Base-by-base conservation (phyloP, 2,888 invertebrate genomes). In the Melieria omissa region DNA sequence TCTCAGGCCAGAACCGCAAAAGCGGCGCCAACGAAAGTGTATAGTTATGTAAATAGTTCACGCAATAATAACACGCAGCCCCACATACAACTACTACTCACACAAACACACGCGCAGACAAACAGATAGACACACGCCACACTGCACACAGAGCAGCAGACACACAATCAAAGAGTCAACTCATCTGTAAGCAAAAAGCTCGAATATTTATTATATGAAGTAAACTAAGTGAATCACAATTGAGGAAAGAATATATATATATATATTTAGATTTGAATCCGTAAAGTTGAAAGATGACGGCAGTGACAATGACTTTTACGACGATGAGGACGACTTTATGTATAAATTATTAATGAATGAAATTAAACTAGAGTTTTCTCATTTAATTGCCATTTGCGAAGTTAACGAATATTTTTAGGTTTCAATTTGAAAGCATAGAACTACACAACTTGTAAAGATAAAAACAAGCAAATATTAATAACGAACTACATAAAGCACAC, bases 1-100 rank as follows among this genome's bases (percentile, higher is more conserved):
- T 78, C 90, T 99, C 84, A 92, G 97, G 89, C 99, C 99, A 67
- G 97, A 98, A 88, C 98, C 98, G 73, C 93, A 95, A 84, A 97
- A 97, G 88, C 92, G 95, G 89, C 94, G 95, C 88, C 96, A 96
- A 89, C 92, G 95, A 89, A 96, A 96, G 89, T 97, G 96, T 90
- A 89, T 90, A 87, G 90, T 93, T 87, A 91, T 92, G 91, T 92
- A 92, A 91, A 83, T 82, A 82, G 75, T 55, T 29, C 29, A 29
- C 29, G 29, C 29, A 29, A 29, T 29, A 29, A 29, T 29, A 29
- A 29, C 29, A 29, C 29, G 29, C 29, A 29, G 29, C 29, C 61
- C 49, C 61, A 67, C 60, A 67, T 12, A 60, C 67, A 45, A 58
- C 54, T 10, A 61, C 9, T 42, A 44, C 41, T 16, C 66, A 61